Evolutionary conservation across 2,113 vertebrate genomes (phyloP), one percentile per base, ranked within the genome.

Genomic region (Mesitornis unicolor): DNA sequence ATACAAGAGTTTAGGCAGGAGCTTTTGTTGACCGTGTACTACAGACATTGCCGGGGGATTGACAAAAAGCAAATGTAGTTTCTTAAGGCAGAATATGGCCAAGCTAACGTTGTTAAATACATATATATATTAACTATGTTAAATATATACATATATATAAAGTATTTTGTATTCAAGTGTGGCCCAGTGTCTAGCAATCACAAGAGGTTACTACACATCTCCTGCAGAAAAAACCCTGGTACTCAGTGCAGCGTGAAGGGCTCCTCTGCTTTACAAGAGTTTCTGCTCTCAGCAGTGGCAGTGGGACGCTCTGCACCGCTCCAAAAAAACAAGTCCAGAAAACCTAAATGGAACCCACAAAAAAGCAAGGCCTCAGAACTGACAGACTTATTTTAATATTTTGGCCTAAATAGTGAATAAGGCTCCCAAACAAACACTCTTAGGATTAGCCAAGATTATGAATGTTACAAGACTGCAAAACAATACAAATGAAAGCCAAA

Each of bases 401-500:
- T 87, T 95, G 47, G 51, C 36, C 86, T 94, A 87, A 94, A 96
- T 94, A 97, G 79, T 65, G 71, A 94, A 43, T 57, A 87, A 93
- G 40, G 24, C 47, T 92, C 82, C 47, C 71, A 83, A 81, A 87
- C 31, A 96, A 93, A 74, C 61, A 65, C 45, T 84, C 26, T 24
- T 14, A 63, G 36, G 33, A 94, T 92, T 91, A 93, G 92, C 74
- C 95, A 93, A 96, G 80, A 90, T 87, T 84, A 89, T 29, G 42
- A 93, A 91, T 76, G 64, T 56, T 92, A 54, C 40, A 91, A 70
- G 57, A 76, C 45, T 76, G 20, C 29, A 96, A 85, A 82, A 89
- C 74, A 95, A 92, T 93, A 84, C 90, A 95, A 86, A 82, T 84
- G 65, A 73, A 85, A 94, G 88, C 92, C 92, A 97, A 96, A 93